A percentile compares a stretch with the other conserved stretches of the same genome.
Evolutionary conservation across 2,888 invertebrate species (phyloP).

Genomic region (Cerceris ruficornis): DNA sequence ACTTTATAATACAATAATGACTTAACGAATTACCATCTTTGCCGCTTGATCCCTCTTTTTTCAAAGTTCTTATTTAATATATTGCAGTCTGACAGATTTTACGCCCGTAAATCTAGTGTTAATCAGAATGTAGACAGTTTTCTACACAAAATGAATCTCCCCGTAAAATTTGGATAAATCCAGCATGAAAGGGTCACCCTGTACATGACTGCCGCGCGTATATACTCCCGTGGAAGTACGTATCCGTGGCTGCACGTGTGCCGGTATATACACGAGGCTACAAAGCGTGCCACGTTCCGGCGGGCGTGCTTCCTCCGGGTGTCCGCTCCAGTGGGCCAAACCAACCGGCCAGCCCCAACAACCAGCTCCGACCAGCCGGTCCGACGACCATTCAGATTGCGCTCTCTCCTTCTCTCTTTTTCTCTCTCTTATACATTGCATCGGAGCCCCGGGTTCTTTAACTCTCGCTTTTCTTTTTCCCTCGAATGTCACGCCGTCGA

Average conservation of each 20-base stretch:
- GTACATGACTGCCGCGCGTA: conserved; percentile 47
- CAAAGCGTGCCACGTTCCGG: conserved; percentile 81
- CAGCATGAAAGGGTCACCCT: conserved; percentile 33
- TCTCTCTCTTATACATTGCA: conserved; percentile 24
- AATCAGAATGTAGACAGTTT: too few species aligned
- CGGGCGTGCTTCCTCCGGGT: conserved; percentile 82
- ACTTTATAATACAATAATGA: too few species aligned
- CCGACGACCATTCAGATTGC: conserved; percentile 72
- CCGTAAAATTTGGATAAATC: not conserved
- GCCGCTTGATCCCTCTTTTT: too few species aligned
- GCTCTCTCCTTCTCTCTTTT: conserved; percentile 55
- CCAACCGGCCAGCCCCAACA: conserved; percentile 73
- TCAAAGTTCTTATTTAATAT: too few species aligned
- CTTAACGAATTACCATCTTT: too few species aligned
- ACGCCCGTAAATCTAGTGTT: too few species aligned
- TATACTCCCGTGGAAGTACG: conserved; percentile 42
- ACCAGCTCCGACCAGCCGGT: conserved; percentile 62
- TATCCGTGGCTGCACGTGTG: conserved; percentile 63
- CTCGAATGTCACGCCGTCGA: conserved; percentile 69
- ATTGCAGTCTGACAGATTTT: too few species aligned
- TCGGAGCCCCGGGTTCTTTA: conserved; percentile 32
- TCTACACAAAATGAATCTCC: not conserved
- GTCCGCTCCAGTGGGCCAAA: conserved; percentile 82
- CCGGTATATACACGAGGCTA: conserved; percentile 70
- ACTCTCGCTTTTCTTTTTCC: conserved; percentile 59